Base-by-base conservation (phyloP, 2,797 vertebrate species). In the Myripristis jacobus region DNA sequence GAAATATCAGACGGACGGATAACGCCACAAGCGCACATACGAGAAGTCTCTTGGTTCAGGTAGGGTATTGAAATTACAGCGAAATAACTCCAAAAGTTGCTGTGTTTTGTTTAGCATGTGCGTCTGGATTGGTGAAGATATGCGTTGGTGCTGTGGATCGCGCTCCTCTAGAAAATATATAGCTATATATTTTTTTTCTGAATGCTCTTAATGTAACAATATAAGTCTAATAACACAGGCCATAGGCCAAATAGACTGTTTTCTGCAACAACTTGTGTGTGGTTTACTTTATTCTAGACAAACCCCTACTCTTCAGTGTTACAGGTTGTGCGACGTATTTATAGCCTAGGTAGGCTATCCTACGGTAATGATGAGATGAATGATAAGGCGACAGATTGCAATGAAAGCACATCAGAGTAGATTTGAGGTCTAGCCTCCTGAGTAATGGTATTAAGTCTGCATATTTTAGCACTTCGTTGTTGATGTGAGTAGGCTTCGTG, bases 21-120 rank as follows among this genome's bases (percentile, higher is more conserved):
- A 56, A 81, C 76, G 83, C 75, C 66, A 31, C 81, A 55, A 67
- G 82, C 86, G 80, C 74, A 66, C 80, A n/a, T n/a, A n/a, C n/a
- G n/a, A n/a, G n/a, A n/a, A n/a, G n/a, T n/a, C n/a, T n/a, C n/a
- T n/a, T n/a, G 78, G 73, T 80, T 74, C 90, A 92, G 92, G 92
- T 94, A 92, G 92, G 92, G 92, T 94, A 92, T 46, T 4, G 43
- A 50, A 10, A 54, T 24, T 0, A 46, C 3, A 3, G 38, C 71
- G n/a, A 12, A 52, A 58, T 54, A 6, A 3, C 12, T 6, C 24
- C 29, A 27, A 81, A 87, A 86, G 80, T 86, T 84, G 36, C 0
- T 47, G 18, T 7, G 41, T 16, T 19, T 46, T 27, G 16, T 60
- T 51, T 8, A 16, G 4, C 16, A 27, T 63, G 27, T 36, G 44